Base-by-base conservation (phyloP, 2,113 vertebrate species). In the Urocynchramus pylzowi region DNA sequence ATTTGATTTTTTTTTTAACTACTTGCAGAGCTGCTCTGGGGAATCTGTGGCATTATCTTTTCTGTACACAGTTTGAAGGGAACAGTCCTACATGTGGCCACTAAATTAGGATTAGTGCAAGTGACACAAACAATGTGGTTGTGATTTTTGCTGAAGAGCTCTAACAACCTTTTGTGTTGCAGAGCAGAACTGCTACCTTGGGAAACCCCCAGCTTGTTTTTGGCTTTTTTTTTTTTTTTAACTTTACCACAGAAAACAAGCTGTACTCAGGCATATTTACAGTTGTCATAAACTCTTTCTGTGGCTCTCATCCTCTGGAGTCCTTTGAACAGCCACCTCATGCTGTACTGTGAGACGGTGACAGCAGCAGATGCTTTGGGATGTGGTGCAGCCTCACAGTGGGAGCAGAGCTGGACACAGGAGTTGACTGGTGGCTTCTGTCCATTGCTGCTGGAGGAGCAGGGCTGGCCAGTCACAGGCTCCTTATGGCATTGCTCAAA, bases 401-500 rank as follows among this genome's bases (percentile, higher is more conserved):
- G 20, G 47, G 69, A 87, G 37, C 85, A 80, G 93, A 94, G 92
- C 84, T 13, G 16, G 57, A 35, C 60, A 22, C 7, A 68, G 70
- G 80, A 73, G 74, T 41, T 52, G 18, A n/a, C 79, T 94, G 45
- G 92, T 95, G 95, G 60, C 83, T 91, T 87, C 33, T 4, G 3
- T 57, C 85, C 53, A 73, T 97, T 8, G 1, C 77, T 96, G 64
- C 89, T 70, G 21, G 68, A 91, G 71, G 65, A 89, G 26, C 28
- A 45, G 81, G 82, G 67, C 65, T 82, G 93, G 52, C 74, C 2
- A 6, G 87, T 82, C 42, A 3, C 35, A 33, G 82, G 52, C 87
- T 97, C 77, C 77, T 95, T 94, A 79, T 74, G 94, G 77, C 87
- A 24, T 80, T 88, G 93, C 73, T 94, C 49, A 13, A 96, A 93